Percentiles rank a stretch among this genome's conserved stretches.
These are phyloP conservation scores for Alcis repandata DNA, from an alignment of 2,888 invertebrate species.

Conservation along the genomic window DNA sequence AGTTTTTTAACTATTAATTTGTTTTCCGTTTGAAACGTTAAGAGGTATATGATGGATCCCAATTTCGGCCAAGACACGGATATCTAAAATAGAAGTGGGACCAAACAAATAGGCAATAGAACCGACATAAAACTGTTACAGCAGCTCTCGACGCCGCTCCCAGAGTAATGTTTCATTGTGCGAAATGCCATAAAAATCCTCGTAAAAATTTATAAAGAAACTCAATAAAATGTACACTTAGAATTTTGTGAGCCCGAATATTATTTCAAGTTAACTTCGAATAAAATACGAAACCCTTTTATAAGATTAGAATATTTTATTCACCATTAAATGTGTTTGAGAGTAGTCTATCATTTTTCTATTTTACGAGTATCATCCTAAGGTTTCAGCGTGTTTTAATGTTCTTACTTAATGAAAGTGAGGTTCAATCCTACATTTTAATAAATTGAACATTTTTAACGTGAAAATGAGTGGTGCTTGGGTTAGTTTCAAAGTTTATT, in stretches of 20 bases:
- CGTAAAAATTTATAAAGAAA: conserved; percentile 80
- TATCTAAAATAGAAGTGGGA: conserved; percentile 51
- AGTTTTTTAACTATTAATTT: too few relatives aligned
- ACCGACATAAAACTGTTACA: conserved; percentile 66
- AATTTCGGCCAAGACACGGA: conserved; percentile 14
- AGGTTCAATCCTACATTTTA: neutral
- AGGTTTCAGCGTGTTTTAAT: conserved; percentile 24
- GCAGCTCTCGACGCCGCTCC: conserved; percentile 57
- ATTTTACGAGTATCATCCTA: conserved; percentile 18
- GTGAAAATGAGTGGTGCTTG: neutral
- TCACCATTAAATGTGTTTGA: conserved; percentile 41
- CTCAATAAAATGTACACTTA: conserved; percentile 79
- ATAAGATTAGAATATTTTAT: conserved; percentile 49
- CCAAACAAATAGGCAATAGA: conserved; percentile 63
- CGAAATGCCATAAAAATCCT: conserved; percentile 76
- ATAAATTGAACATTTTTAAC: neutral
- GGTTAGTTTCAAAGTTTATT: neutral
- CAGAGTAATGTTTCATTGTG: conserved; percentile 76
- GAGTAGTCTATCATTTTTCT: conserved; percentile 36
- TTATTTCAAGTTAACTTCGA: conserved; percentile 66
- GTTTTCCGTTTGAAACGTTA: neutral
- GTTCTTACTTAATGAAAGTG: conserved; percentile 7
- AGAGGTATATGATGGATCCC: neutral
- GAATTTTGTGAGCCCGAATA: conserved; percentile 73
- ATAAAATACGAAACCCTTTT: conserved; percentile 57